Conservation (phyloP, 2,113 vertebrate genomes). For the Mystacornis crossleyi region DNA sequence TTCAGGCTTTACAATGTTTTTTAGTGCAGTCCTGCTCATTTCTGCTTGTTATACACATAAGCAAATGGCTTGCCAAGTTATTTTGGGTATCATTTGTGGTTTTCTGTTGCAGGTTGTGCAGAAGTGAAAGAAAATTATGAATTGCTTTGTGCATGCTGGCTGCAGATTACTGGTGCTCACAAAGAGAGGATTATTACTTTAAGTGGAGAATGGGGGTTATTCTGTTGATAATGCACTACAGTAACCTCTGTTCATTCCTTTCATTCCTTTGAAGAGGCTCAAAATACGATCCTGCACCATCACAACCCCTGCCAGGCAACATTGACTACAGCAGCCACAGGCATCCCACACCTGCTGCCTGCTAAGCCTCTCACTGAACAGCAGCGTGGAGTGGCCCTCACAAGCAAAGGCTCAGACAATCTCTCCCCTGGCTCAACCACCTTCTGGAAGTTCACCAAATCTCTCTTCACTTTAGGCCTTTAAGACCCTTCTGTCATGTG, state of each 20-base stretch:
- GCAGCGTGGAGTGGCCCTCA: slow-evolving; percentile 8
- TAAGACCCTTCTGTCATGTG: neutral
- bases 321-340: neutral
- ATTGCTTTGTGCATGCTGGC: neutral
- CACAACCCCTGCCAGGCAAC: slow-evolving; percentile 20
- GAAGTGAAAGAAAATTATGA: slow-evolving; percentile 40
- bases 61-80: neutral
- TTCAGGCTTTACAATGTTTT: neutral
- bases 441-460: slow-evolving; percentile 32
- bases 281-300: neutral
- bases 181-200: slow-evolving; percentile 58
- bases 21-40: neutral
- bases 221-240: slow-evolving; percentile 35
- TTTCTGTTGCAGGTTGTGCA: slow-evolving; percentile 18
- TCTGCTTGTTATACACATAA: neutral
- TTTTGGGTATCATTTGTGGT: neutral
- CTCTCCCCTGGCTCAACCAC: slow-evolving; percentile 5
- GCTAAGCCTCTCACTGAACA: neutral
- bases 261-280: slow-evolving; percentile 65
- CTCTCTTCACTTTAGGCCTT: neutral
- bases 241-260: slow-evolving; percentile 65
- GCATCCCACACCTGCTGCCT: slow-evolving; percentile 59
- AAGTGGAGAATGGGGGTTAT: slow-evolving; percentile 5
- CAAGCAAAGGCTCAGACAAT: slow-evolving; percentile 16
- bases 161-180: slow-evolving; percentile 36